Conservation (phyloP, 1,140 invertebrate genomes). For the Gonioctena quinquepunctata region DNA sequence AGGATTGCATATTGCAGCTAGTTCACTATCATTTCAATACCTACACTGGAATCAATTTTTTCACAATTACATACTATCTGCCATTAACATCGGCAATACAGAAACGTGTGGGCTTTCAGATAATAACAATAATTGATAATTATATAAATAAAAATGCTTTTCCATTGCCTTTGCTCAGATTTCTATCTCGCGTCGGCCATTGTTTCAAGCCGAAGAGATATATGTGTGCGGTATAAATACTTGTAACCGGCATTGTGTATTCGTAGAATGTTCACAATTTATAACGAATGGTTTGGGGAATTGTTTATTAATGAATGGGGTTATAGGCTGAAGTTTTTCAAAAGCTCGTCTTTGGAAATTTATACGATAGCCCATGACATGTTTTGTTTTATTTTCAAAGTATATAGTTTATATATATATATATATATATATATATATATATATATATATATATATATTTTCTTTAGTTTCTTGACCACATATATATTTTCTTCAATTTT, state of each 20-base stretch:
- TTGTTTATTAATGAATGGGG: not conserved
- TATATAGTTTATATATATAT: no score
- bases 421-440: no score
- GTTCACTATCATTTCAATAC: not conserved
- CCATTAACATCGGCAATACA: not conserved
- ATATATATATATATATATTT: no score
- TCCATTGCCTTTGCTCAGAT: not conserved
- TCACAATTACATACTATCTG: not conserved
- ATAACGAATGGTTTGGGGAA: not conserved
- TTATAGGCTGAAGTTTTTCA: no score
- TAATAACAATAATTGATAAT: constrained; percentile 10
- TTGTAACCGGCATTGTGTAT: not conserved
- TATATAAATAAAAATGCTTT: constrained; percentile 1
- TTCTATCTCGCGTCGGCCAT: constrained; percentile 1
- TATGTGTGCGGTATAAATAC: not conserved
- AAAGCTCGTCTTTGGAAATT: no score
- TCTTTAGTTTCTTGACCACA: no score
- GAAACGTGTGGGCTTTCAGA: constrained; percentile 1
- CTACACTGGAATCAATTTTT: not conserved
- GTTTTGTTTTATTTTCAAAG: no score
- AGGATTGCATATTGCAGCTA: not conserved
- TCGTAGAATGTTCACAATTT: not conserved
- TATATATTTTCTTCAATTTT: no score
- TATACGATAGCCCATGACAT: no score
- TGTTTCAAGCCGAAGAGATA: not conserved